Evolutionary conservation across 2,113 vertebrate genomes (phyloP), one percentile per base, ranked within the genome.

Genomic region (Hemibagrus wyckioides): DNA sequence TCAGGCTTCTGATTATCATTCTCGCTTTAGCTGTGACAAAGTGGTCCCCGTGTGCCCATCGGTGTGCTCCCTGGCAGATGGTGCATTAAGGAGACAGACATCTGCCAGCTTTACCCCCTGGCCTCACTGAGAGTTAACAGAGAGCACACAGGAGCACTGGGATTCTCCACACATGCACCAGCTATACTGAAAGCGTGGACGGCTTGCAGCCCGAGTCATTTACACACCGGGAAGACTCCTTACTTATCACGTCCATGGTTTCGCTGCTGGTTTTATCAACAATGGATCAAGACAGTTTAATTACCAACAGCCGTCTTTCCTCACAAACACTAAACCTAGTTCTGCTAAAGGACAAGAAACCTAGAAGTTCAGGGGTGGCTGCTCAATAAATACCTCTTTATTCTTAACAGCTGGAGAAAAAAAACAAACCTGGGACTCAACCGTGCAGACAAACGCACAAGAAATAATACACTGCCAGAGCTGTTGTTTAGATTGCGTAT

Each of bases 11-110:
- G 90, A 89, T 89, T 85, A 88, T 80, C 52, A 77, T 56, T 85
- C 63, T 82, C 67, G 21, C 65, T 88, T 80, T 83, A 85, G 77
- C 84, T 83, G 88, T 89, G 87, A 91, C 88, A 87, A 85, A 89
- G 73, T 25, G 82, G 28, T 85, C 82, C 89, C 86, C 8, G 61
- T 61, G 83, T 71, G 69, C 82, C 84, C 71, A 81, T 88, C 80
- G 71, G 82, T 86, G 59, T 50, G 87, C 71, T 59, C 33, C 36
- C 76, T 69, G 86, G 80, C 91, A 91, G 90, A 90, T 92, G 90
- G 88, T 82, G 77, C 90, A 89, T 89, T 90, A 91, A 90, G 79
- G 71, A 89, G 84, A 82, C 63, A 59, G 80, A 87, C 89, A 90
- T 88, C 89, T 89, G 89, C 86, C 77, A 86, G 85, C 86, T 88